These are phyloP conservation scores for Huso huso DNA, from an alignment of 2,797 vertebrate genomes.

Conservation along the genomic window DNA sequence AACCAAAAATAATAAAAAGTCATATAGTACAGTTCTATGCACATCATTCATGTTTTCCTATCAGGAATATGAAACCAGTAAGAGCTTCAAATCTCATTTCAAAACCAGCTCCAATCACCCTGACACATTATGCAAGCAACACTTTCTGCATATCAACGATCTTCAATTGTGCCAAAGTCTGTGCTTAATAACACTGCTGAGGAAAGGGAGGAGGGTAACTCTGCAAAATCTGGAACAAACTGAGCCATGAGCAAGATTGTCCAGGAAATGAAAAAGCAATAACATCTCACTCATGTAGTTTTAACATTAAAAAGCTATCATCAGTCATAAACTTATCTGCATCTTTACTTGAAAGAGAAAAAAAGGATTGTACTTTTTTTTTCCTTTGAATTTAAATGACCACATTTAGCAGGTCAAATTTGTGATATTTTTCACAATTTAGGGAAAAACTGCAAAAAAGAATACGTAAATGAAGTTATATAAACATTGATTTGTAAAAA, in stretches of 20 bases:
- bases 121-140: constrained; percentile 65
- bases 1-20: constrained; percentile 54
- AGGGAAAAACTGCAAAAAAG: too few species aligned
- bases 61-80: constrained; percentile 74
- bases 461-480: too few species aligned
- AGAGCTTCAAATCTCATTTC: constrained; percentile 65
- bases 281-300: constrained; percentile 30
- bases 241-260: constrained; percentile 34
- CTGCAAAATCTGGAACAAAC: constrained; percentile 36
- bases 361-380: constrained; percentile 26
- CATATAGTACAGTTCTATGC: constrained; percentile 52
- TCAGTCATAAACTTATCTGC: constrained; percentile 55
- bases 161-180: constrained; percentile 66
- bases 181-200: constrained; percentile 68
- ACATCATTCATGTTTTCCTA: constrained; percentile 71
- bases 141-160: constrained; percentile 83
- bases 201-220: constrained; percentile 27
- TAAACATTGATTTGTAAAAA: too few species aligned
- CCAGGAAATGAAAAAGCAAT: constrained; percentile 77
- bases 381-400: constrained; percentile 10
- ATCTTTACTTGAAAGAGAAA: constrained; percentile 36
- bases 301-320: constrained; percentile 40
- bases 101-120: constrained; percentile 54
- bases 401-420: too few species aligned
- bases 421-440: too few species aligned